Base-by-base conservation (phyloP, 2,797 vertebrate species). In the Miichthys miiuy region DNA sequence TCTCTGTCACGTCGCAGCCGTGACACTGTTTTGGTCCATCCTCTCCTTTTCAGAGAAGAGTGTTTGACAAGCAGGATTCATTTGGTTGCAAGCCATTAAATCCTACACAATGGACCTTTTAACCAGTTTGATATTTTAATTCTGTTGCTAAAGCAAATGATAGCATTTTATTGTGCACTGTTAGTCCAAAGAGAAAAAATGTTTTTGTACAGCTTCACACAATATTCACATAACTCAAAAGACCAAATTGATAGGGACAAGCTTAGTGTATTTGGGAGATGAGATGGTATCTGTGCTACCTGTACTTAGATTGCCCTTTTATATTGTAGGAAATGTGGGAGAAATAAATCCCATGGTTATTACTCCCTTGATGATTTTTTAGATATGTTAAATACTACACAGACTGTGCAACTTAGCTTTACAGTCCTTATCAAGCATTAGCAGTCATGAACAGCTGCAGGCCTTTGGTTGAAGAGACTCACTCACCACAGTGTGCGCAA, bases 371-470 rank as follows among this genome's bases (percentile, higher is more conserved):
- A 82, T 73, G 20, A 66, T 44, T 79, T 54, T 34, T 51, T n/a
- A 74, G 50, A 73, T 82, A 63, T 79, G 76, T 71, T 20, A 50
- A 67, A 76, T 48, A 3, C 46, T 72, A 18, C 25, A 71, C 5
- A 70, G 30, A 44, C 34, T 48, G 17, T 13, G 10, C 60, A 50
- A 27, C 20, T 64, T 77, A 23, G 5, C 38, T 57, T 68, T 57
- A 12, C 51, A 25, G 55, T 30, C 68, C 62, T 75, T 75, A 72
- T 87, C 13, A 57, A 68, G 47, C 20, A 20, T 61, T 47, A 4
- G n/a, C 56, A 68, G 69, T 52, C 51, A 48, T 38, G 27, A 18
- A 51, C 55, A 74, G 67, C 51, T 68, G 17, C 38, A 51, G n/a
- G 11, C n/a, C 57, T 65, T 68, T n/a, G 64, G 41, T 58, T 27